Conservation (phyloP, 2,797 vertebrate species). For the Luscinia luscinia region DNA sequence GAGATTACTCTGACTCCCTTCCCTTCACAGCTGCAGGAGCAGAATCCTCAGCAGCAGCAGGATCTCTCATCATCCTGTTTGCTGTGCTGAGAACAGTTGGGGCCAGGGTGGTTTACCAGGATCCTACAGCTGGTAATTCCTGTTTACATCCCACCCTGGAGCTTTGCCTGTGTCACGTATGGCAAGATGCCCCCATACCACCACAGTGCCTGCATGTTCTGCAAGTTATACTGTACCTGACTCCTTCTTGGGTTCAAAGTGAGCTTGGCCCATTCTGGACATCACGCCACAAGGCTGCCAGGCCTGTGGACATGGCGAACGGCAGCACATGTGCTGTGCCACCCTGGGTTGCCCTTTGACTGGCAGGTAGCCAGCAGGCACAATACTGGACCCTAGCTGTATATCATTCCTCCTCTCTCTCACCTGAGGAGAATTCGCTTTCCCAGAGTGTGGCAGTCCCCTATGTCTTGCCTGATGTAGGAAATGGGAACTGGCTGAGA, state of each 20-base stretch:
- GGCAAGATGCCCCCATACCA: neutral
- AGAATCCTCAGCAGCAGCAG: neutral
- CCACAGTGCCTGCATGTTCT: neutral
- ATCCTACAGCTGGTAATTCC: slow-evolving; percentile 46
- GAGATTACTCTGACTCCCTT: neutral
- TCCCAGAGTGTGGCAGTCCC: neutral
- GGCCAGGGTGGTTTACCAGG: neutral
- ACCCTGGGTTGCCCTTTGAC: neutral
- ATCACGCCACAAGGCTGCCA: accelerated
- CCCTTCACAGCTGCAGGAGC: accelerated
- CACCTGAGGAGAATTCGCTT: neutral
- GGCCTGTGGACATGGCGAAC: neutral
- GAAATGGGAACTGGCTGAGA: neutral
- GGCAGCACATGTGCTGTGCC: neutral
- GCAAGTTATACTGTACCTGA: neutral
- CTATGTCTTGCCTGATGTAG: neutral
- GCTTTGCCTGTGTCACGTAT: accelerated
- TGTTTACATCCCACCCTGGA: slow-evolving; percentile 24
- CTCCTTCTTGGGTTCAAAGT: neutral
- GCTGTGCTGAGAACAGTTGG: accelerated
- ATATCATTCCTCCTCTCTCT: neutral
- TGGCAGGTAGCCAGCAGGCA: neutral
- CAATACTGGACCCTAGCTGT: neutral
- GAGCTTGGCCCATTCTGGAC: neutral
- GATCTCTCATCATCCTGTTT: slow-evolving; percentile 44